Percentiles rank a stretch among this genome's conserved stretches.
phyloP scores from a whole-genome alignment of 2,797 vertebrate genomes.

The Siniperca undulata region DNA sequence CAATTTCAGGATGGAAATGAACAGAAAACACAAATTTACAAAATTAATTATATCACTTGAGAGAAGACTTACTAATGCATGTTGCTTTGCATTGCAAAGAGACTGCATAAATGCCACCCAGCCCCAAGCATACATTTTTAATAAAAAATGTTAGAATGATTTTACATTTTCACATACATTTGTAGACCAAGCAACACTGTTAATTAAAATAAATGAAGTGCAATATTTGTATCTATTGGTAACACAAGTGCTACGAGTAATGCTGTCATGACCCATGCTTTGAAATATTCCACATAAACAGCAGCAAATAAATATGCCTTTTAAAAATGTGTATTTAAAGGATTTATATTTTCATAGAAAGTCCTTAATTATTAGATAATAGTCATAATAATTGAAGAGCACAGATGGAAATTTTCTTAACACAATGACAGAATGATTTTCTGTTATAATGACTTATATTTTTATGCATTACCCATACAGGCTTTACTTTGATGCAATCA shows the following conservation, averaged over 20 bases:
- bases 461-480: slow-evolving; percentile 27
- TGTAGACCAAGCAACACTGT: slow-evolving; percentile 53
- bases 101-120: slow-evolving; percentile 56
- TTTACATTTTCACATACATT: slow-evolving; percentile 61
- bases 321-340: slow-evolving; percentile 21
- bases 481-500: slow-evolving; percentile 42
- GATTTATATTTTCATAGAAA: slow-evolving; percentile 17
- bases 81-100: slow-evolving; percentile 70
- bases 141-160: slow-evolving; percentile 63
- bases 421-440: slow-evolving; percentile 15
- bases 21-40: slow-evolving; percentile 56
- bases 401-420: slow-evolving; percentile 27
- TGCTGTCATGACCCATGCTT: slow-evolving; percentile 31
- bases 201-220: slow-evolving; percentile 66
- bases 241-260: slow-evolving; percentile 36
- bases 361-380: slow-evolving; percentile 27
- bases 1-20: slow-evolving; percentile 42
- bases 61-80: slow-evolving; percentile 51
- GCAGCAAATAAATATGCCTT: slow-evolving; percentile 25
- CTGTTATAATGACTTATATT: slow-evolving; percentile 33
- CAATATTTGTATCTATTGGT: slow-evolving; percentile 44
- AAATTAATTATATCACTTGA: slow-evolving; percentile 60
- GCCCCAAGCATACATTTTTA: slow-evolving; percentile 64
- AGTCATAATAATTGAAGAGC: slow-evolving; percentile 24
- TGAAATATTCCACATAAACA: slow-evolving; percentile 43